A percentile compares a stretch with the other conserved stretches of the same genome.
phyloP scores from a whole-genome alignment of 2,888 invertebrate genomes.

The Beris morrisii region DNA sequence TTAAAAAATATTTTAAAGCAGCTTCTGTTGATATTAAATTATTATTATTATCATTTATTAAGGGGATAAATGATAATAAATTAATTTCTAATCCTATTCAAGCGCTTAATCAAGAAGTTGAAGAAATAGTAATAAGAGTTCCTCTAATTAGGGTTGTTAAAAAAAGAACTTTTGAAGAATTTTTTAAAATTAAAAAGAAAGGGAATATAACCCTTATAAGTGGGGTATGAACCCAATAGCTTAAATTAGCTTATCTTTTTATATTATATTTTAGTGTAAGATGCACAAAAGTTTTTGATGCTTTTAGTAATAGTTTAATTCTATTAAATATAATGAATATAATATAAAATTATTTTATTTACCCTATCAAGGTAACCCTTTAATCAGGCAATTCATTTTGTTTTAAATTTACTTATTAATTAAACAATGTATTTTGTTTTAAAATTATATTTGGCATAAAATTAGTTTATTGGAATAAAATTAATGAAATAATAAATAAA shows the following conservation, averaged over 20 bases:
- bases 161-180: constrained; percentile 60
- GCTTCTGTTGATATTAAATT: constrained; percentile 60
- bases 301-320: too few species aligned
- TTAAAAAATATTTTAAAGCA: constrained; percentile 64
- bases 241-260: constrained; percentile 58
- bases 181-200: constrained; percentile 60
- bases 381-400: too few species aligned
- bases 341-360: too few species aligned
- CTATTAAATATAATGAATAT: too few species aligned
- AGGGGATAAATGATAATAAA: constrained; percentile 63
- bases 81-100: constrained; percentile 69
- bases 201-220: constrained; percentile 56
- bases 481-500: too few species aligned
- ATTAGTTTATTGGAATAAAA: too few species aligned
- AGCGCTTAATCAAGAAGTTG: constrained; percentile 56
- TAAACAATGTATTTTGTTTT: too few species aligned
- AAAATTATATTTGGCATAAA: too few species aligned
- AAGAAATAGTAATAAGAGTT: not conserved
- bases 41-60: constrained; percentile 59
- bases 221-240: constrained; percentile 59
- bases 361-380: too few species aligned
- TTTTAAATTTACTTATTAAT: too few species aligned
- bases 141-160: constrained; percentile 56
- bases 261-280: constrained; percentile 64
- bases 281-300: constrained; percentile 57